A percentile compares a stretch with the other conserved stretches of the same genome.
These are phyloP conservation scores for Drosophila melanogaster DNA, from an alignment of 1,140 invertebrate genomes.

Conservation along the genomic window Release_6_plus_ISO1_MT NC_004354.4:17432501-17433000, in stretches of 20 bases:
- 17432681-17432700: slow-evolving; percentile 22
- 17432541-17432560: slow-evolving; percentile 15
- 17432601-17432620: slow-evolving; percentile 2
- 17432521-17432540: slow-evolving; percentile 13
- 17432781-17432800: not conserved
- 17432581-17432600: slow-evolving; percentile 1
- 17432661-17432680: not conserved
- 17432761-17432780: slow-evolving; percentile 11
- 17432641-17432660: slow-evolving; percentile 20
- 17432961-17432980: not conserved
- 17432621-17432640: slow-evolving; percentile 34
- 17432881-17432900: not conserved
- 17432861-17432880: slow-evolving; percentile 2
- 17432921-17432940: not conserved
- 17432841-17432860: not conserved
- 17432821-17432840: not conserved
- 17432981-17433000: too few relatives aligned
- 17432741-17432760: slow-evolving; percentile 19
- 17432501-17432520: slow-evolving; percentile 10
- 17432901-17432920: not conserved
- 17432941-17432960: not conserved
- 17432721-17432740: slow-evolving; percentile 33
- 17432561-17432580: slow-evolving; percentile 20
- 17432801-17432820: not conserved
- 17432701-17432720: slow-evolving; percentile 62